Evolutionary conservation across 2,888 invertebrate species (phyloP).

Genomic region (Meiosimyza platycephala): DNA sequence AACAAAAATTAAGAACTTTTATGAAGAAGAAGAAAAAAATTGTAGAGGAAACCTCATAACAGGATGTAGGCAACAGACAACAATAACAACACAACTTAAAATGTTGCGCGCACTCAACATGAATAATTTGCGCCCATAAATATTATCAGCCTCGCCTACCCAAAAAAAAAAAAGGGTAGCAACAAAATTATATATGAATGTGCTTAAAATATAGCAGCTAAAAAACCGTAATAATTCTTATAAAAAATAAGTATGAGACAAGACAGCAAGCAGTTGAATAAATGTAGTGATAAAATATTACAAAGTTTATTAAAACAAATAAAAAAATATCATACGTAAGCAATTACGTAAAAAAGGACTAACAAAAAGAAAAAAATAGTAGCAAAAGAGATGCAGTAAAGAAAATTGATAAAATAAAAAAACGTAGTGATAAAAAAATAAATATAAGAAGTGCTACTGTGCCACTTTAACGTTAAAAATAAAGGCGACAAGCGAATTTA

Average conservation of each 20-base stretch:
- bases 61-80: not conserved
- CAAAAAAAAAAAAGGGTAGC: constrained; percentile 1
- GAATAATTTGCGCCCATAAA: constrained; percentile 50
- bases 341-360: not conserved
- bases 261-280: constrained; percentile 35
- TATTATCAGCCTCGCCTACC: constrained; percentile 46
- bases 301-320: too few relatives aligned
- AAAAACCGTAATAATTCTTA: not conserved
- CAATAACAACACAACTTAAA: constrained; percentile 7
- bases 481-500: constrained; percentile 1
- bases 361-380: constrained; percentile 2
- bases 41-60: not conserved
- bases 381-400: not conserved
- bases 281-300: constrained; percentile 22
- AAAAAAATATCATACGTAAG: too few relatives aligned
- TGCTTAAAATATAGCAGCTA: not conserved
- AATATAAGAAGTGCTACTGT: not conserved
- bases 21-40: constrained; percentile 17
- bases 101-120: constrained; percentile 35
- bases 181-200: not conserved
- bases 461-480: not conserved
- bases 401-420: not conserved
- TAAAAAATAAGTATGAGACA: constrained; percentile 29
- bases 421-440: constrained; percentile 37
- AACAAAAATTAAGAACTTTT: too few relatives aligned